These are phyloP conservation scores for Pedetes capensis DNA, from an alignment of 2,113 vertebrate species.

Conservation along the genomic window DNA sequence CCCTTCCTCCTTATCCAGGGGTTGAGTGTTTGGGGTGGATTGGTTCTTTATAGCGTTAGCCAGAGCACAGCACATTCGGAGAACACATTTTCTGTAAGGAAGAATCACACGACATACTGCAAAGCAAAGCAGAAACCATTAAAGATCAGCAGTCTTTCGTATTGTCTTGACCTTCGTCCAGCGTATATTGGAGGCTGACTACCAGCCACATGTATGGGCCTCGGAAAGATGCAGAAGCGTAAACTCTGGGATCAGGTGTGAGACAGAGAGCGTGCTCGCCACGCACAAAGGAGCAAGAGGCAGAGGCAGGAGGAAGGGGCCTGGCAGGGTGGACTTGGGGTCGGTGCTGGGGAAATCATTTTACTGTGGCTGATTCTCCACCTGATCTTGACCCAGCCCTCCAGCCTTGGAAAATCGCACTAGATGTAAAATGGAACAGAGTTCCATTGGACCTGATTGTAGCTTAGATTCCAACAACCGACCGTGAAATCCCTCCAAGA, in stretches of 20 bases:
- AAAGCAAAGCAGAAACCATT: not conserved
- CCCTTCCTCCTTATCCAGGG: not conserved
- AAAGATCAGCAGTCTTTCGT: not conserved
- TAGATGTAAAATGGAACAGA: not conserved
- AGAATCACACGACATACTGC: not conserved
- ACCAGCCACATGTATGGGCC: not conserved
- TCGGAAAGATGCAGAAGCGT: not conserved
- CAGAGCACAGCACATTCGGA: not conserved
- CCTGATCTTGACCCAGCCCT: not conserved
- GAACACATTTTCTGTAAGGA: not conserved
- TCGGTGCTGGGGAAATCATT: not conserved
- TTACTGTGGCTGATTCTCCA: not conserved
- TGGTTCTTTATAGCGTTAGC: not conserved
- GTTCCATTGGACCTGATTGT: not conserved
- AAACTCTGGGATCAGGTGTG: not conserved
- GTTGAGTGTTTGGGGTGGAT: not conserved
- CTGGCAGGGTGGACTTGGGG: too few relatives aligned
- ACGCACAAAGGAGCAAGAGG: not conserved
- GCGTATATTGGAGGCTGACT: not conserved
- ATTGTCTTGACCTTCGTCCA: not conserved
- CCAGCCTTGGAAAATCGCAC: not conserved
- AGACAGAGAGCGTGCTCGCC: fast-evolving
- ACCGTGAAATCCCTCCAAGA: not conserved
- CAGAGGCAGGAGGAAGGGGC: not conserved
- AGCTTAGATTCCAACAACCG: not conserved